A percentile compares a stretch with the other conserved stretches of the same genome.
Conservation (phyloP, 1,140 invertebrate genomes). For the Zaprionus kolodkinae region DNA sequence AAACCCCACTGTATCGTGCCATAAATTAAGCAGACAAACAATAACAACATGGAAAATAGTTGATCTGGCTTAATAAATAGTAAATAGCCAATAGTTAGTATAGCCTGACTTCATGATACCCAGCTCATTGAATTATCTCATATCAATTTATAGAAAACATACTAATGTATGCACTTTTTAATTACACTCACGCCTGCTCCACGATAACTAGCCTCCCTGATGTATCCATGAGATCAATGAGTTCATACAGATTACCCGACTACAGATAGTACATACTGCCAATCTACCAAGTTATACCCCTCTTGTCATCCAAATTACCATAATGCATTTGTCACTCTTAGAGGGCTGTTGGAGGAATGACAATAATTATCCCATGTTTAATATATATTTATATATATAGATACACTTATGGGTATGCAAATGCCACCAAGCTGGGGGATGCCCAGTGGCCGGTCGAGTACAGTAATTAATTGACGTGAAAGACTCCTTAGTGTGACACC, state of each 20-base stretch:
- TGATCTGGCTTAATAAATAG: constrained; percentile 43
- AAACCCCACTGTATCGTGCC: constrained; percentile 58
- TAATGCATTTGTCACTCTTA: constrained; percentile 8
- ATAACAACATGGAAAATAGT: constrained; percentile 48
- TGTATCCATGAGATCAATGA: not conserved
- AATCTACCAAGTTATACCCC: not conserved
- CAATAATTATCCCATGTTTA: not conserved
- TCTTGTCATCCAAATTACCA: not conserved
- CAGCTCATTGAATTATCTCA: not conserved
- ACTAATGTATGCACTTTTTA: not conserved
- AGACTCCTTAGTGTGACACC: constrained; percentile 16
- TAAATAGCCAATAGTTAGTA: not conserved
- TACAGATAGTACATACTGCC: not conserved
- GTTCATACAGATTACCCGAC: not conserved
- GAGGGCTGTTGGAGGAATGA: not conserved
- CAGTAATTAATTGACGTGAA: not conserved
- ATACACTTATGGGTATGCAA: constrained; percentile 20
- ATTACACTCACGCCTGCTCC: not conserved
- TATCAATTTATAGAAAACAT: not conserved
- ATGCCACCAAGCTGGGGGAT: constrained; percentile 1
- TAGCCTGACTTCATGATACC: not conserved
- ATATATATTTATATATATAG: not conserved
- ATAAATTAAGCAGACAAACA: constrained; percentile 50
- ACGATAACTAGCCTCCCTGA: not conserved
- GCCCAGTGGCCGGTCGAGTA: not conserved